Evolutionary conservation across 2,797 vertebrate species (phyloP), one percentile per base, ranked within the genome.

Genomic region (Epinephelus malabaricus): DNA sequence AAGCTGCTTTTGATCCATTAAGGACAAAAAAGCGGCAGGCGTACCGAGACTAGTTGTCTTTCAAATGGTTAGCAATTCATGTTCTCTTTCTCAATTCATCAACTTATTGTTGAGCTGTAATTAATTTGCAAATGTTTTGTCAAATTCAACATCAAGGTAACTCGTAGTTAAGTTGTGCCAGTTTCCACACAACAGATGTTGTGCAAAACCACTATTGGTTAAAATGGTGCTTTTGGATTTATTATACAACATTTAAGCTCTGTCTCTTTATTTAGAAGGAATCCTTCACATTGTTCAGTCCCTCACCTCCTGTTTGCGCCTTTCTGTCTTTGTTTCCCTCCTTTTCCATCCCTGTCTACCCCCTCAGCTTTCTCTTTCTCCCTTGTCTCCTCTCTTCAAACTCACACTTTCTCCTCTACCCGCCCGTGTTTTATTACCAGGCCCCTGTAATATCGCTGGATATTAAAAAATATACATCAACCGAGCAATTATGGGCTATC

Each of bases 401-500:
- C 78, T 79, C 83, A 73, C 78, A 59, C 86, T 82, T 83, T 88
- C 78, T 86, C 86, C 83, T 84, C 76, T 86, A 70, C 73, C 78
- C 76, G 59, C 70, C 81, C 47, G 47, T 83, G 85, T 93, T 94
- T 95, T 95, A 95, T 94, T 93, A 91, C 92, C 88, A 86, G 82
- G 87, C 73, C 84, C 80, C 89, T 90, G 91, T 94, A 94, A 95
- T 95, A 95, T 94, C 73, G 84, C 91, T 92, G 89, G 92, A 95
- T 95, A 96, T 96, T 95, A 95, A 96, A 93, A 95, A 94, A 94
- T 95, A 96, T 96, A 95, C 94, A 95, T 96, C 94, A 96, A 88
- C 89, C 75, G 69, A 92, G 94, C 94, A 94, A 94, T 95, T 95
- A 95, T 92, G 92, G 93, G 87, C 93, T 92, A 95, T 92, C 92